Base-by-base conservation (phyloP, 2,113 vertebrate species). In the Myodes glareolus region DNA sequence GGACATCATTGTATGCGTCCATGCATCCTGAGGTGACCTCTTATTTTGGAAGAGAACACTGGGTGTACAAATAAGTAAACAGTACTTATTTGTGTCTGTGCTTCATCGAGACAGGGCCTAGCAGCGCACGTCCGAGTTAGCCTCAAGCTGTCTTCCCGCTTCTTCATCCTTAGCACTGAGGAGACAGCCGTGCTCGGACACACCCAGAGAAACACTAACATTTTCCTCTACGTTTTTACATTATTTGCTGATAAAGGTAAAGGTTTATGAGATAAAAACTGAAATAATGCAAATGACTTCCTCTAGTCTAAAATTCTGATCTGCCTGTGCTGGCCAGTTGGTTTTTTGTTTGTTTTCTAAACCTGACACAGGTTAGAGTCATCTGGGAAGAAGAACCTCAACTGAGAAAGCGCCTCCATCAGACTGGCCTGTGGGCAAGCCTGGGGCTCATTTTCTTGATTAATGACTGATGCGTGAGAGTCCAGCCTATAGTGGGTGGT, bases 31-130 rank as follows among this genome's bases (percentile, higher is more conserved):
- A 96, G 91, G 92, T 17, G 39, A 89, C 33, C 55, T 90, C 65
- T 90, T 72, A 81, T 50, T 97, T 96, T 61, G 94, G 52, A 90
- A 92, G 78, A 97, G 6, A 96, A 45, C 47, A 73, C 72, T 92
- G 65, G 5, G 33, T 55, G 33, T 92, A 36, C 68, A 73, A 47
- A n/a, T n/a, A n/a, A n/a, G n/a, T n/a, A n/a, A n/a, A n/a, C n/a
- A 58, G 52, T 14, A n/a, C 31, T 45, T n/a, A 36, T 13, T 61
- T 82, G 13, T 58, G 31, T 5, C 16, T 25, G 52, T 82, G 45
- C 33, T 19, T 55, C 55, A 33, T 55, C 11, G 50, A 81, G 33
- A 55, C 33, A 55, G 31, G 47, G 19, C n/a, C 8, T 23, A 23
- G 16, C 31, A n/a, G 23, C 11, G n/a, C 17, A 73, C 19, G n/a